These are phyloP conservation scores for Meiosimyza decipiens DNA, from an alignment of 2,888 invertebrate species.

Conservation along the genomic window DNA sequence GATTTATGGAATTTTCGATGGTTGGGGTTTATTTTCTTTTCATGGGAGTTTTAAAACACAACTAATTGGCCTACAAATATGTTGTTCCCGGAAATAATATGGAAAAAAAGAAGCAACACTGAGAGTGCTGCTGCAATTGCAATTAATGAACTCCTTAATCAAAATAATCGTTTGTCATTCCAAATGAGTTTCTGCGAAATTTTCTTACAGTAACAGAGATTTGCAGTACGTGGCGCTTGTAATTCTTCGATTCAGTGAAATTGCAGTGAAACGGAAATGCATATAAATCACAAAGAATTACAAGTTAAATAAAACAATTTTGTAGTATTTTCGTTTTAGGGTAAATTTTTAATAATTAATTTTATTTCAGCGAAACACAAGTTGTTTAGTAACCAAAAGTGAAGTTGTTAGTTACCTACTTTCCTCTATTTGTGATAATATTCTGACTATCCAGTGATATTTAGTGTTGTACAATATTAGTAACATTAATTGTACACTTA, in stretches of 20 bases:
- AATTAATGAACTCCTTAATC: not conserved
- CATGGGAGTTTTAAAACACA: no score
- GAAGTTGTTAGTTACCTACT: no score
- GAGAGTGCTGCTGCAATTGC: not conserved
- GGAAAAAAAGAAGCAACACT: not conserved
- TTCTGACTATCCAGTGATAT: no score
- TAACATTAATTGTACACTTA: no score
- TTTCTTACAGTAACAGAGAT: not conserved
- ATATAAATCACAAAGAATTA: slow-evolving; percentile 55
- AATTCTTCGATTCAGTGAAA: slow-evolving; percentile 63
- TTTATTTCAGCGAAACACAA: no score
- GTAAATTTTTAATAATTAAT: no score
- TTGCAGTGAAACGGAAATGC: slow-evolving; percentile 63
- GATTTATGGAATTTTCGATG: slow-evolving; percentile 17
- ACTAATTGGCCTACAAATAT: slow-evolving; percentile 44
- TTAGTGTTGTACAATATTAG: no score
- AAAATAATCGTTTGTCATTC: not conserved
- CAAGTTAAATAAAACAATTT: not conserved
- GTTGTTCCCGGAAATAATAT: slow-evolving; percentile 64
- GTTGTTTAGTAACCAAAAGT: no score
- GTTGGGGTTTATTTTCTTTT: no score
- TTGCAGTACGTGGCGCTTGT: slow-evolving; percentile 56
- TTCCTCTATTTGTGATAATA: no score
- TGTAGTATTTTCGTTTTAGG: no score
- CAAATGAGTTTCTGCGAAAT: not conserved